phyloP scores from a whole-genome alignment of 2,888 invertebrate species.

The Hymenopus coronatus region DNA sequence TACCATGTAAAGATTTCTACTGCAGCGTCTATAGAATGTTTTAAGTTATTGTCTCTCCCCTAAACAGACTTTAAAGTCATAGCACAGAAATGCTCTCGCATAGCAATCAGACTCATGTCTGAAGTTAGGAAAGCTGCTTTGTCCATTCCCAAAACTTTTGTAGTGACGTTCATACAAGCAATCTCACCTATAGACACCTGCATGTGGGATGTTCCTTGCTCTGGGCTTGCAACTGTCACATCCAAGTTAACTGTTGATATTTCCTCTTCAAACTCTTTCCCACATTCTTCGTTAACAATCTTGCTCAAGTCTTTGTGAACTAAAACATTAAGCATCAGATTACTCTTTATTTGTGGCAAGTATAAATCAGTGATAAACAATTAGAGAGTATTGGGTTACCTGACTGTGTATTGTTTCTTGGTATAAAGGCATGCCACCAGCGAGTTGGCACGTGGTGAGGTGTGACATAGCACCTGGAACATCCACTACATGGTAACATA shows the following conservation, averaged over 20 bases:
- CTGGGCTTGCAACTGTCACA: conserved; percentile 54
- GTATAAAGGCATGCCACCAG: conserved; percentile 54
- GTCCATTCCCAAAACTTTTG: too few species aligned
- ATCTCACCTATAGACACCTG: conserved; percentile 54
- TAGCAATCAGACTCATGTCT: too few species aligned
- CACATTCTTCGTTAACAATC: conserved; percentile 60
- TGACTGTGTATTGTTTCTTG: conserved; percentile 36
- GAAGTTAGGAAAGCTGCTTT: too few species aligned
- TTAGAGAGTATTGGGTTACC: neutral
- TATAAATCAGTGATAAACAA: neutral
- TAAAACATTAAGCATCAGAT: neutral
- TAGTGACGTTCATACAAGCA: too few species aligned
- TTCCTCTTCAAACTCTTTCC: conserved; percentile 52
- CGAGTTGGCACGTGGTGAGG: conserved; percentile 35
- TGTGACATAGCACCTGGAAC: conserved; percentile 64
- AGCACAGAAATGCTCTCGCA: too few species aligned
- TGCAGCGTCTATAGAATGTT: too few species aligned
- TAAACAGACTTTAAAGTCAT: too few species aligned
- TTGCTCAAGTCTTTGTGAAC: conserved; percentile 48
- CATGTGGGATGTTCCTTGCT: conserved; percentile 51
- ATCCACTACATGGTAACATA: conserved; percentile 77
- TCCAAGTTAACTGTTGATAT: conserved; percentile 63
- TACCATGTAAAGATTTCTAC: too few species aligned
- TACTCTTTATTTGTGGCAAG: neutral
- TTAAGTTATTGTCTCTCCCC: too few species aligned